Base-by-base conservation (phyloP, 2,888 invertebrate genomes). In the Drosophila algonquin region DNA sequence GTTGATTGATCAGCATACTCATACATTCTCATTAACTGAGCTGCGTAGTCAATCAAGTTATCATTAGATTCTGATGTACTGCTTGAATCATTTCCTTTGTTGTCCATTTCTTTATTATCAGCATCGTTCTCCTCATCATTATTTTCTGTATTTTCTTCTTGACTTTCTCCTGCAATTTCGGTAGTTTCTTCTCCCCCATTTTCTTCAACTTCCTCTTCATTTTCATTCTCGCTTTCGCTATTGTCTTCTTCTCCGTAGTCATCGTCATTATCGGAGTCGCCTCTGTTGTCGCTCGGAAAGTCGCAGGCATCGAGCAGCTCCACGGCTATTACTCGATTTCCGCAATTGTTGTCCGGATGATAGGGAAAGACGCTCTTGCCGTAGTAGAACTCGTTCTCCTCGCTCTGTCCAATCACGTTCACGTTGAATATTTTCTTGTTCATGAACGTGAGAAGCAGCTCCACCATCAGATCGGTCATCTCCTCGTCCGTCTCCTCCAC, bases 291-390 rank as follows among this genome's bases (percentile, higher is more conserved):
- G 8, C 51, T 73, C 10, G 70, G 73, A 75, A 76, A 90, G 53
- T 83, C 83, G 44, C 92, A 92, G 5, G 84, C 73, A 79, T 92
- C 91, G 10, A 92, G 65, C 0, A 90, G 75, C 9, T 89, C 88
- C 6, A 89, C 71, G 12, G 80, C 69, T 57, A 90, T 90, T 0
- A 90, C 91, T 3, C 87, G 79, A 77, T 85, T 88, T 0, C 91
- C 92, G 71, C 92, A 92, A 69, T 90, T 88, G 40, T 90, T 90
- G 45, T 90, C 87, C 27, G 89, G 89, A 59, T 92, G 90, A 81
- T 92, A 92, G 1, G 92, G 92, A 78, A 91, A 92, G 1, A 88
- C 90, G 0, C 91, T 89, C 47, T 90, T 90, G 1, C 87, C 84
- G 48, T 85, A 87, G 44, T 87, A 84, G 35, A 76, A 80, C 8